These are phyloP conservation scores for Rhinolophus ferrumequinum DNA, from an alignment of 2,113 vertebrate genomes.

Conservation along the genomic window DNA sequence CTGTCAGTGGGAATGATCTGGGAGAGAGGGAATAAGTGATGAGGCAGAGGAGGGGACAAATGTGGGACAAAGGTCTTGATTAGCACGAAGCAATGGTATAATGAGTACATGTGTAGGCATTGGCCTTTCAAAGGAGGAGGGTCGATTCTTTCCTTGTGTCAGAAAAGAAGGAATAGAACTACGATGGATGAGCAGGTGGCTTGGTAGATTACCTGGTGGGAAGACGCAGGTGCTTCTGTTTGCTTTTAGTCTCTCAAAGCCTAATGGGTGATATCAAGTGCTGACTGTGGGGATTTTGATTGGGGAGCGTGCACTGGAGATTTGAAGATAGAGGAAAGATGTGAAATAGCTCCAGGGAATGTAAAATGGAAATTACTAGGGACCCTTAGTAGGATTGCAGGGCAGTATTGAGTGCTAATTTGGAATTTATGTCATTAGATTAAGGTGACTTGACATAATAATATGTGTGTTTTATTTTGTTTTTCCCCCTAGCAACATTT, in stretches of 20 bases:
- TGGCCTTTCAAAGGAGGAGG: not conserved
- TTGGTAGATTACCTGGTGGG: not conserved
- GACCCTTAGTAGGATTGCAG: not conserved
- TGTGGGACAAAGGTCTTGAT: not conserved
- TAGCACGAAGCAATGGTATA: not conserved
- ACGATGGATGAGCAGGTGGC: not conserved
- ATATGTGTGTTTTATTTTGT: not conserved
- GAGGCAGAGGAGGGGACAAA: not conserved
- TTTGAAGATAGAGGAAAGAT: not conserved
- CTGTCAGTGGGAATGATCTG: not conserved
- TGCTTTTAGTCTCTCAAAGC: not conserved
- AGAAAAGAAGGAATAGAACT: not conserved
- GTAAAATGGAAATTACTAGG: not conserved
- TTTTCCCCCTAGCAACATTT: not conserved
- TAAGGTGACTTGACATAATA: not conserved
- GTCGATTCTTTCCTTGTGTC: not conserved
- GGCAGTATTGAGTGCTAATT: not conserved
- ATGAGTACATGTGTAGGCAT: not conserved
- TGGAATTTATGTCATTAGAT: not conserved
- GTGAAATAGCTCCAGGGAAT: not conserved
- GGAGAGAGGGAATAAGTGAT: not conserved
- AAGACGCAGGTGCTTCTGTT: not conserved
- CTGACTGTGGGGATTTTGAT: not conserved
- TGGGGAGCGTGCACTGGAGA: not conserved
- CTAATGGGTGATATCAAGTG: not conserved